A percentile compares a stretch with the other conserved stretches of the same genome.
Conservation (phyloP, 2,113 vertebrate species). For the Mus pahari region DNA sequence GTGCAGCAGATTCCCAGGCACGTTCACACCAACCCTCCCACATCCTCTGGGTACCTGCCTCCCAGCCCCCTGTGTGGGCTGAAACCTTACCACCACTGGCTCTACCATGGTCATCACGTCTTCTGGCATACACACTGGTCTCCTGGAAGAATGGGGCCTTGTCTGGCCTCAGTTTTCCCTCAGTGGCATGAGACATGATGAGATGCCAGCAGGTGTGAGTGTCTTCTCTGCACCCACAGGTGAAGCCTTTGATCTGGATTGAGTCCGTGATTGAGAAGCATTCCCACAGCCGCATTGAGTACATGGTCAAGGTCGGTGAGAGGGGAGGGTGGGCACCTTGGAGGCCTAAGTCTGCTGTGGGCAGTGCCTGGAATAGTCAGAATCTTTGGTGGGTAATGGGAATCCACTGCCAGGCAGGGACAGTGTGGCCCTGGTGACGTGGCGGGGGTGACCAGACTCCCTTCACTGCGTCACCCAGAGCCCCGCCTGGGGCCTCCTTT, state of each 20-base stretch:
- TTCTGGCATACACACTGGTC: background rate
- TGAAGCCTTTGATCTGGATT: constrained; percentile 99
- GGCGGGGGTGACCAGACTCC: background rate
- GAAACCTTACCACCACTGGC: background rate
- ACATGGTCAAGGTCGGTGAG: constrained; percentile 95
- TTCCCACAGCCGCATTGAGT: constrained; percentile 98
- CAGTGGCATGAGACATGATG: background rate
- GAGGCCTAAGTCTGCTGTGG: accelerated
- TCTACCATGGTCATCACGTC: background rate
- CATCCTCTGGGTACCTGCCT: background rate
- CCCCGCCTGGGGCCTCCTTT: background rate
- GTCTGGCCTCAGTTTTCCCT: background rate
- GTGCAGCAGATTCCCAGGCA: background rate
- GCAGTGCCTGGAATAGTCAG: background rate
- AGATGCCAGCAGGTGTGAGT: constrained; percentile 81
- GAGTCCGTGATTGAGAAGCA: constrained; percentile 99
- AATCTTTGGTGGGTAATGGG: background rate
- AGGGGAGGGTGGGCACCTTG: background rate
- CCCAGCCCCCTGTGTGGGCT: background rate
- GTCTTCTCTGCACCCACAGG: constrained; percentile 82
- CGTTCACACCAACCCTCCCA: background rate
- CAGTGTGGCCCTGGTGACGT: background rate
- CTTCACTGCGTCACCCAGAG: background rate
- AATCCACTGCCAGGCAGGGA: background rate
- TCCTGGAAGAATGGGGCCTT: background rate